Base-by-base conservation (phyloP, 2,113 vertebrate genomes). In the Alexandromys fortis region DNA sequence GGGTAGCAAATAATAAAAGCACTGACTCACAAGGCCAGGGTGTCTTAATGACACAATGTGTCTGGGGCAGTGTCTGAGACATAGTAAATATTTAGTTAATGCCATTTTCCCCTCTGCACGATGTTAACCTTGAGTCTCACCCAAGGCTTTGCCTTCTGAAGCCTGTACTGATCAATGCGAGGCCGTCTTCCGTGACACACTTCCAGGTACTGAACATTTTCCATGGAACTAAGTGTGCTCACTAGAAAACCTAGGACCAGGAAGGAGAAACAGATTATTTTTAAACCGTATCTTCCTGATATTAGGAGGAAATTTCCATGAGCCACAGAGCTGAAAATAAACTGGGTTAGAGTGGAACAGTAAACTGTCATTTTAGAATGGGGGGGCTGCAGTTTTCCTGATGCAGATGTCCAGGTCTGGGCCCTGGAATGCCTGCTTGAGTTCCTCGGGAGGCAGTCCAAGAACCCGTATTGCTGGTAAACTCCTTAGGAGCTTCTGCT, bases 51-150 rank as follows among this genome's bases (percentile, higher is more conserved):
- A 96, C 2, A 19, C 47, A 95, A 97, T 94, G 52, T 89, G 47
- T 95, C 92, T 96, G 93, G 86, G 94, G 61, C 38, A 55, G 67
- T 49, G 79, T 96, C 97, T 90, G 92, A 77, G 90, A 97, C 89
- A 94, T 68, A 92, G 90, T 95, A 96, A 97, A 97, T 93, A 96
- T 97, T 97, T 95, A 92, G 89, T 91, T 90, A 94, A 92, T 89
- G 38, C 58, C 73, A 86, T 91, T 95, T 96, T 79, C 67, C 86
- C 75, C 38, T 95, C 58, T 86, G 61, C 72, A 52, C 52, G 28
- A 93, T 92, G 73, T 86, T 86, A 78, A 89, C 95, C 7, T 65
- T 91, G 45, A n/a, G 17, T 42, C 63, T 82, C 58, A 78, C 63
- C 42, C 5, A 4, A 24, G 11, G 28, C n/a, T 70, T 75, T 81